Conservation (phyloP, 2,113 vertebrate genomes). For the Narcine bancroftii region DNA sequence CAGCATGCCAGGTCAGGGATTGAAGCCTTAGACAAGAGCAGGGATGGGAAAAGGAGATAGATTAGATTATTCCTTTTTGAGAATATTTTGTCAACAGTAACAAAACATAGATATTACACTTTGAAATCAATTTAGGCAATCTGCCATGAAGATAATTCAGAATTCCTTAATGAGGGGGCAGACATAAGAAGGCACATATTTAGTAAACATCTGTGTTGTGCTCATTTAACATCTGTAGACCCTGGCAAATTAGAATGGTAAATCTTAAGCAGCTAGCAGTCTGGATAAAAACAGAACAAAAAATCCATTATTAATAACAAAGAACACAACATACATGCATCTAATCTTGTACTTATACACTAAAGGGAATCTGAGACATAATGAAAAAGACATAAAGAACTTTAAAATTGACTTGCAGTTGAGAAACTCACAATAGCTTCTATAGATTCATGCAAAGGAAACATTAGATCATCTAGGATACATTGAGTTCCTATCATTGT, state of each 20-base stretch:
- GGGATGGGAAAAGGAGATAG: not conserved
- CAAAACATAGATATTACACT: not conserved
- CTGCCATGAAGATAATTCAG: constrained; percentile 1
- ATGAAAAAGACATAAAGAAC: not conserved
- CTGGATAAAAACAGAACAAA: not conserved
- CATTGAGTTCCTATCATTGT: not conserved
- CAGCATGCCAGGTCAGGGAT: not conserved
- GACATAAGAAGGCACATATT: not conserved
- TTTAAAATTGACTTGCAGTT: not conserved
- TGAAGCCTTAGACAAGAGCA: not conserved
- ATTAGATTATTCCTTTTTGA: not conserved
- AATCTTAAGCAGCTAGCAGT: not conserved
- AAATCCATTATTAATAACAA: not conserved
- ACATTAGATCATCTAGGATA: not conserved
- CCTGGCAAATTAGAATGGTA: not conserved
- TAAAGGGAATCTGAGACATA: not conserved
- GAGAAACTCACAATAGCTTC: not conserved
- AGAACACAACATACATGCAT: not conserved
- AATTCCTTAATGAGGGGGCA: not conserved
- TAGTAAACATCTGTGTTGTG: not conserved
- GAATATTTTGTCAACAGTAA: not conserved
- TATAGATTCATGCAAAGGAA: not conserved
- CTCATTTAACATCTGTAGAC: not conserved
- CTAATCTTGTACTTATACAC: not conserved
- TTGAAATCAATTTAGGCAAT: not conserved